A percentile compares a stretch with the other conserved stretches of the same genome.
phyloP scores from a whole-genome alignment of 1,140 invertebrate species.

The Drosophila bocki region DNA sequence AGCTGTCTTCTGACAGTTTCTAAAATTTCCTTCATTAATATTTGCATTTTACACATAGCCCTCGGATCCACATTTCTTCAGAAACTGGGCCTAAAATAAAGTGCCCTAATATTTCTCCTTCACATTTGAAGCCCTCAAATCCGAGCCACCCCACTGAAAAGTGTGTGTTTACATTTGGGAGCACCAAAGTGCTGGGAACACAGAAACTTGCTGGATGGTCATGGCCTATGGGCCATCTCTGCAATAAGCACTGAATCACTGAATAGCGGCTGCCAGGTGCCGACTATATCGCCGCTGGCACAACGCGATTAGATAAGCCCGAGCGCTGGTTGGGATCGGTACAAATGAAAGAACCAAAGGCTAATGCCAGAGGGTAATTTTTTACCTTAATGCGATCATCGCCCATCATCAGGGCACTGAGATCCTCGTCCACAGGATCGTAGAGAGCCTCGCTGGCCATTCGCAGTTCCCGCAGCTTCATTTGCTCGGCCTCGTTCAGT shows the following conservation, averaged over 20 bases:
- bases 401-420: constrained; percentile 89
- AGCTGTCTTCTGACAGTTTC: neutral
- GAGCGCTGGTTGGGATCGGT: constrained; percentile 32
- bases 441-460: constrained; percentile 93
- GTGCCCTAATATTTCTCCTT: neutral
- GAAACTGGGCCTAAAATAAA: no score
- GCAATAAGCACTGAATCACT: constrained; percentile 39
- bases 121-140: neutral
- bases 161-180: constrained; percentile 74
- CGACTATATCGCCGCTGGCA: constrained; percentile 55
- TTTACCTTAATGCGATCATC: constrained; percentile 87
- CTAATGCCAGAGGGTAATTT: constrained; percentile 17
- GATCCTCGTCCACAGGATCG: constrained; percentile 92
- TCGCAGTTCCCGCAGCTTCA: constrained; percentile 93
- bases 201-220: constrained; percentile 51
- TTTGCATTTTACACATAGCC: neutral
- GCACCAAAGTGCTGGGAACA: constrained; percentile 56
- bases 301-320: constrained; percentile 68
- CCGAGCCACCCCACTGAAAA: constrained; percentile 14
- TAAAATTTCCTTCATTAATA: neutral
- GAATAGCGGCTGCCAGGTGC: constrained; percentile 50
- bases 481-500: constrained; percentile 92
- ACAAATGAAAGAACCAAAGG: constrained; percentile 34
- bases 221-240: constrained; percentile 12
- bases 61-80: rapidly evolving